A percentile compares a stretch with the other conserved stretches of the same genome.
phyloP scores from a whole-genome alignment of 2,113 vertebrate genomes.

The Larimichthys crocea region DNA sequence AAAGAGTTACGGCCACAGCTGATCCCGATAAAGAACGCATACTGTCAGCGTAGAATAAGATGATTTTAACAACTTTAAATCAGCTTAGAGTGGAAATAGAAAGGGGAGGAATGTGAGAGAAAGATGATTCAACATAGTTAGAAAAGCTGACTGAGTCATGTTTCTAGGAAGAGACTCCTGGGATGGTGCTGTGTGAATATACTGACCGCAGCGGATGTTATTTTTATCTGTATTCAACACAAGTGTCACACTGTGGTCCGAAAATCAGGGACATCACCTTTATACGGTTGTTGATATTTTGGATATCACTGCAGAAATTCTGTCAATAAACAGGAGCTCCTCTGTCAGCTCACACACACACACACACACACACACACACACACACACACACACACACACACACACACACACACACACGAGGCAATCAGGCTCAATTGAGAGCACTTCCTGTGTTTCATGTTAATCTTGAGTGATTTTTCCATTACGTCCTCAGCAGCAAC shows the following conservation, averaged over 20 bases:
- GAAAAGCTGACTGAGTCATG: background rate
- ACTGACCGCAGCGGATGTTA: background rate
- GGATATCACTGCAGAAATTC: slow-evolving; percentile 26
- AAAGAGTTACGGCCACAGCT: background rate
- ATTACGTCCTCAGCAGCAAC: slow-evolving; percentile 86
- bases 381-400: slow-evolving; percentile 45
- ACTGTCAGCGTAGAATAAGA: background rate
- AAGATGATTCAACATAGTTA: background rate
- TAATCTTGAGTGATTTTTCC: slow-evolving; percentile 90
- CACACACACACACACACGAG: slow-evolving; percentile 47
- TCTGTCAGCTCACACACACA: slow-evolving; percentile 36
- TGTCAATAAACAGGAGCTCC: slow-evolving; percentile 55
- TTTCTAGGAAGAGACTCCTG: too few relatives aligned
- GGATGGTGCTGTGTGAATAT: background rate
- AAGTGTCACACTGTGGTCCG: background rate
- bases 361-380: slow-evolving; percentile 35
- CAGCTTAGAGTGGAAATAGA: background rate
- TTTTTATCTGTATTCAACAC: background rate
- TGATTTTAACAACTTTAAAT: background rate
- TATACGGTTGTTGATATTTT: background rate
- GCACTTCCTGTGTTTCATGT: slow-evolving; percentile 93
- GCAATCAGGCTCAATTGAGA: slow-evolving; percentile 89
- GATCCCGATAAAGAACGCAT: background rate
- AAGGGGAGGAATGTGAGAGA: background rate
- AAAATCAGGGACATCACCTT: background rate